Evolutionary conservation across 1,140 invertebrate species (phyloP).

Genomic region (Agraylea sexmaculata): DNA sequence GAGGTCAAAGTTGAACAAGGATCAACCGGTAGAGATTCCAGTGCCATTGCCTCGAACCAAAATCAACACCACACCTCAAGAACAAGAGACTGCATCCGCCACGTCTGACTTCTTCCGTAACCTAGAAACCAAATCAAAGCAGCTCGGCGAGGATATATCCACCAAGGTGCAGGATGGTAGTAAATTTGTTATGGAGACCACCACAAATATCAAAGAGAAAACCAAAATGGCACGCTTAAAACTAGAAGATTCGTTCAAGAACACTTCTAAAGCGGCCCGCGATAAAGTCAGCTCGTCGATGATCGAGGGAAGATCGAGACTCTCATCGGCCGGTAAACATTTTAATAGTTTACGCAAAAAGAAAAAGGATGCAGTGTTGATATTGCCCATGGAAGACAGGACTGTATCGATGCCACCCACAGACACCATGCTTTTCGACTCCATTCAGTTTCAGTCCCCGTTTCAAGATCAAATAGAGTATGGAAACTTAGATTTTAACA

Average conservation of each 20-base stretch:
- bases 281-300: conserved; percentile 3
- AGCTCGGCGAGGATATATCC: conserved; percentile 4
- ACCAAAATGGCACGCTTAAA: background rate
- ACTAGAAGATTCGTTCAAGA: conserved; percentile 2
- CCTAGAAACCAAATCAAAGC: conserved; percentile 2
- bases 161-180: conserved; percentile 3
- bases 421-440: conserved; percentile 6
- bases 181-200: conserved; percentile 2
- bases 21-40: conserved; percentile 2
- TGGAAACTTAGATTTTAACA: too few relatives aligned
- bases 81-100: too few relatives aligned
- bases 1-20: too few relatives aligned
- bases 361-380: background rate
- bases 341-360: background rate
- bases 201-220: conserved; percentile 4
- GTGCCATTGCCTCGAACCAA: conserved; percentile 5
- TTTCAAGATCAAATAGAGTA: conserved; percentile 7
- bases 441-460: conserved; percentile 10
- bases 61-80: background rate
- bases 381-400: conserved; percentile 4
- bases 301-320: background rate
- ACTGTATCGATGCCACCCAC: conserved; percentile 6
- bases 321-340: too few relatives aligned
- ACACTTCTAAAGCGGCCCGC: conserved; percentile 4
- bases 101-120: background rate